A percentile compares a stretch with the other conserved stretches of the same genome.
Conservation (phyloP, 2,113 vertebrate genomes). For the Labeo rohita region DNA sequence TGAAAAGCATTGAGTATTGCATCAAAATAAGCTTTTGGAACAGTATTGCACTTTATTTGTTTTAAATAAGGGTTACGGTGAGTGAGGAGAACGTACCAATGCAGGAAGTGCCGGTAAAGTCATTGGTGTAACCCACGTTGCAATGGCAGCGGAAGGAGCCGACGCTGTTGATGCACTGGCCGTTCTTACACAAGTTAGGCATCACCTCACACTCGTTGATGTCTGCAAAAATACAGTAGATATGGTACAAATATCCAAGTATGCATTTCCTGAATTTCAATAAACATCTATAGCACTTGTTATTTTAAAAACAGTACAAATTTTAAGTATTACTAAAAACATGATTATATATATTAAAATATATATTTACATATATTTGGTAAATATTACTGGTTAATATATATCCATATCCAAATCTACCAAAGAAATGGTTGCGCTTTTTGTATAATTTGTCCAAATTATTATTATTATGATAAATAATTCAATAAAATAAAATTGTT, state of each 20-base stretch:
- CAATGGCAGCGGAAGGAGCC: slow-evolving; percentile 95
- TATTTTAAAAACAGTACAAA: neutral
- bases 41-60: neutral
- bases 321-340: neutral
- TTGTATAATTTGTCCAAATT: neutral
- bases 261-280: neutral
- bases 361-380: no score
- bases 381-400: neutral
- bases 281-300: neutral
- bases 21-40: neutral
- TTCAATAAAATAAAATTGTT: neutral
- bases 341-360: no score
- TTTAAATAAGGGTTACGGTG: neutral
- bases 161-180: slow-evolving; percentile 92
- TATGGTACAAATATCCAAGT: neutral
- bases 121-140: slow-evolving; percentile 81
- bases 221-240: slow-evolving; percentile 73
- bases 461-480: neutral
- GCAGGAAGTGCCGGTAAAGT: slow-evolving; percentile 83
- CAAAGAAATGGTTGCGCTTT: neutral
- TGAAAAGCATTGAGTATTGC: neutral
- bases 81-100: slow-evolving; percentile 76
- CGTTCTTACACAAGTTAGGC: slow-evolving; percentile 84
- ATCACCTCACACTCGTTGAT: slow-evolving; percentile 92
- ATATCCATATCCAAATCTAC: neutral